Conservation (phyloP, 2,797 vertebrate genomes). For the Lutjanus campechanus region DNA sequence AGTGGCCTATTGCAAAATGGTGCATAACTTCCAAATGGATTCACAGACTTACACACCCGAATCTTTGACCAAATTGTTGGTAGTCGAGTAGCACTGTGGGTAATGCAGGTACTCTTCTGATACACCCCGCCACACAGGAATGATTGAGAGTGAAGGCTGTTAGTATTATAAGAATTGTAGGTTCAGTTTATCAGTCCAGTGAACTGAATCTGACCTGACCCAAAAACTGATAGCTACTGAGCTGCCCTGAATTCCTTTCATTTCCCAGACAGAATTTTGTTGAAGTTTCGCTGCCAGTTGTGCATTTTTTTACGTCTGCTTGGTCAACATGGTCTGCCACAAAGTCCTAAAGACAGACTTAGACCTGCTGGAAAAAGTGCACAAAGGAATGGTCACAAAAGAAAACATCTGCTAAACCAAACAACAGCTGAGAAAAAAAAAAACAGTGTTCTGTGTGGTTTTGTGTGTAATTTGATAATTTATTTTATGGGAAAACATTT, state of each 20-base stretch:
- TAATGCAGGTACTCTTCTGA: neutral
- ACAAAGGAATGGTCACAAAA: slow-evolving; percentile 29
- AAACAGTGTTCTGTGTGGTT: slow-evolving; percentile 28
- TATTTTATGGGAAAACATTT: slow-evolving; percentile 24
- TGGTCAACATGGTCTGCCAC: slow-evolving; percentile 70
- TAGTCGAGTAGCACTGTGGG: neutral
- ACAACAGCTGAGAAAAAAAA: slow-evolving; percentile 31
- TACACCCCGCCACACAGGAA: neutral
- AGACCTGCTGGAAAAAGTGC: slow-evolving; percentile 33
- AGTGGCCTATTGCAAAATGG: too few relatives aligned
- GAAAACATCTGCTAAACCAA: slow-evolving; percentile 53
- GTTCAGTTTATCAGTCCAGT: slow-evolving; percentile 37
- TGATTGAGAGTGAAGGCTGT: slow-evolving; percentile 5
- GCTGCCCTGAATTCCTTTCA: slow-evolving; percentile 61
- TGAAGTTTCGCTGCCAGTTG: slow-evolving; percentile 59
- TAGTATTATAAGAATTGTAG: slow-evolving; percentile 38
- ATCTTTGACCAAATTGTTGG: neutral
- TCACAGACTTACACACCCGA: too few relatives aligned
- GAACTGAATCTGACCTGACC: slow-evolving; percentile 54
- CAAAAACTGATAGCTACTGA: slow-evolving; percentile 29
- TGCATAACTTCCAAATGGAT: too few relatives aligned
- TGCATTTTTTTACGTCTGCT: slow-evolving; percentile 66
- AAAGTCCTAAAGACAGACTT: slow-evolving; percentile 67
- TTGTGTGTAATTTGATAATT: slow-evolving; percentile 43
- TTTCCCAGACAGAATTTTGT: slow-evolving; percentile 47